Evolutionary conservation across 2,797 vertebrate species (phyloP).

Genomic region (Distichodus sexfasciatus): DNA sequence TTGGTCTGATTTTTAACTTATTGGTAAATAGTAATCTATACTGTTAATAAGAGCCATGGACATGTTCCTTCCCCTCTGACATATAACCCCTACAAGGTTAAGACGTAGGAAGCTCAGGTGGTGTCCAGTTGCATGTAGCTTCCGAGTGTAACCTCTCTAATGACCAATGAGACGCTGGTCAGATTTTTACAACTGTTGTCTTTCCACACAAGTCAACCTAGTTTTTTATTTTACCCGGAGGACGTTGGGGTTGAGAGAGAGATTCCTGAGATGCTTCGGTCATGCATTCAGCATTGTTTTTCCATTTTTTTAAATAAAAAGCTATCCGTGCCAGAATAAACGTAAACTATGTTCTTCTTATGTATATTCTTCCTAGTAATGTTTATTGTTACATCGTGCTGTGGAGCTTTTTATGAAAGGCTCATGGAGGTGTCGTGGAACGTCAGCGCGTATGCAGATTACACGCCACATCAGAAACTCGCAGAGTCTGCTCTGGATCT

Average conservation of each 20-base stretch:
- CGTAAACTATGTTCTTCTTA: slow-evolving; percentile 39
- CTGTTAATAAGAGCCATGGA: slow-evolving; percentile 81
- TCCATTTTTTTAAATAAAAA: slow-evolving; percentile 53
- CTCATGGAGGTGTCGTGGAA: too few species aligned
- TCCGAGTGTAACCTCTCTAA: slow-evolving; percentile 51
- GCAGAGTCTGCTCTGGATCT: too few species aligned
- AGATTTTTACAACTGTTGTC: slow-evolving; percentile 28
- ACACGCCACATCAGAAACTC: too few species aligned
- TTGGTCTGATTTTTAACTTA: slow-evolving; percentile 85
- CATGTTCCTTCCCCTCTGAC: slow-evolving; percentile 66
- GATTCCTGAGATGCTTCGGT: slow-evolving; percentile 49
- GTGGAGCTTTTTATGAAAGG: too few species aligned
- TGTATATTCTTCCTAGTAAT: too few species aligned
- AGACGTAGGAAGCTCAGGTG: slow-evolving; percentile 54
- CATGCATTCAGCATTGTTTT: slow-evolving; percentile 42
- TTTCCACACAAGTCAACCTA: slow-evolving; percentile 42
- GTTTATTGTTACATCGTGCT: too few species aligned
- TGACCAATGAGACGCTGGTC: slow-evolving; percentile 30
- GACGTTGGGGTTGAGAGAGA: slow-evolving; percentile 41
- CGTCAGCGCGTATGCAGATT: too few species aligned
- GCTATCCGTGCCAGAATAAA: slow-evolving; percentile 53
- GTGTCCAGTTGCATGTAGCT: slow-evolving; percentile 74
- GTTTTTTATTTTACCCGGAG: slow-evolving; percentile 41
- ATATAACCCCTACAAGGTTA: background rate
- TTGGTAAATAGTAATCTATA: slow-evolving; percentile 78